Conservation (phyloP, 2,888 invertebrate species). For the Rhogogaster chlorosoma region DNA sequence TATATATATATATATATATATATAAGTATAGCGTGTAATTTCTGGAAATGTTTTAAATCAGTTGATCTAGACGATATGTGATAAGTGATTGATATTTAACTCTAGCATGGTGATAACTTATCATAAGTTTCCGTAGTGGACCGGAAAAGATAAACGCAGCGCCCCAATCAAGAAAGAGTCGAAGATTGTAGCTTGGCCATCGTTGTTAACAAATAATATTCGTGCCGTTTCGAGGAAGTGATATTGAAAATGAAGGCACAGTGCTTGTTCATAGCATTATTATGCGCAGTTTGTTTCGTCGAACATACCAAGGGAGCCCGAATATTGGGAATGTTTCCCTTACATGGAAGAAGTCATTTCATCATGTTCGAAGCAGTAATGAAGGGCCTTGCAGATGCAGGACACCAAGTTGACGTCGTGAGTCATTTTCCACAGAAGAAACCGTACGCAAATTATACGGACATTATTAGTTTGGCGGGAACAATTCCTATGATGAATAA, state of each 20-base stretch:
- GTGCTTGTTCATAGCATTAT: background rate
- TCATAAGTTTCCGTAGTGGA: background rate
- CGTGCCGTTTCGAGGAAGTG: background rate
- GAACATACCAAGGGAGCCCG: constrained; percentile 19
- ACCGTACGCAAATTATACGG: constrained; percentile 65
- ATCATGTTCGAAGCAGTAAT: constrained; percentile 50
- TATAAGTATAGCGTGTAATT: background rate
- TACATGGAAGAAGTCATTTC: constrained; percentile 52
- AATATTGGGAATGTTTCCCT: constrained; percentile 55
- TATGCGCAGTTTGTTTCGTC: background rate
- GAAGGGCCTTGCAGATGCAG: constrained; percentile 67
- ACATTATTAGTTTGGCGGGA: constrained; percentile 64
- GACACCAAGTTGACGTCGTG: constrained; percentile 73
- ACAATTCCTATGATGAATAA: constrained; percentile 54
- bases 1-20: no score
- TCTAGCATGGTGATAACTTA: background rate
- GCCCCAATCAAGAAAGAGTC: background rate
- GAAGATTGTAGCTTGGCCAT: no score
- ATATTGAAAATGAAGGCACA: background rate
- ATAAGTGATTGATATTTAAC: background rate
- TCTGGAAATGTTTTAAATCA: background rate
- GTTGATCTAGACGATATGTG: background rate
- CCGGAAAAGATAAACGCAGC: no score
- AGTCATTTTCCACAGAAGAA: constrained; percentile 69
- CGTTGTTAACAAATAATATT: background rate